Conservation (phyloP, 2,797 vertebrate species). For the Notamacropus eugenii region DNA sequence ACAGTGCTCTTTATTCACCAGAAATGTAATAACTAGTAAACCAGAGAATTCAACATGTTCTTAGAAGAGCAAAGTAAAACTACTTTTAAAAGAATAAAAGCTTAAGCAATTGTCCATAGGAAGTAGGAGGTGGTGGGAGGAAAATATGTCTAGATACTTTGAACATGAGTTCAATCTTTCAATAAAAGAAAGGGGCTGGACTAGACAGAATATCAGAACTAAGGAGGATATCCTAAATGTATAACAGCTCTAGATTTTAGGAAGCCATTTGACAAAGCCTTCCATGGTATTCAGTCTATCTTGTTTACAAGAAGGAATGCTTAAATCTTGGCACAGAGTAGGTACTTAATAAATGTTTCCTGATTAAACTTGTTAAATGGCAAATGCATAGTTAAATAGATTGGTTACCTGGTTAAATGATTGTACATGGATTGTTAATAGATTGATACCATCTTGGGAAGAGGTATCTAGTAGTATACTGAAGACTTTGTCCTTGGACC, state of each 20-base stretch:
- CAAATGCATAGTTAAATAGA: background rate
- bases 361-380: background rate
- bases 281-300: background rate
- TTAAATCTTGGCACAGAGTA: background rate
- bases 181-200: background rate
- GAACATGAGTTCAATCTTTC: constrained; percentile 8
- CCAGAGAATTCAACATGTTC: constrained; percentile 53
- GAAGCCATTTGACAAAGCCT: constrained; percentile 19
- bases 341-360: background rate
- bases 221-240: background rate
- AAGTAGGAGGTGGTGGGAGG: constrained; percentile 48
- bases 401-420: background rate
- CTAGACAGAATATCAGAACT: constrained; percentile 2
- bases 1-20: constrained; percentile 48
- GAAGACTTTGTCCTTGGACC: background rate
- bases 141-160: constrained; percentile 1
- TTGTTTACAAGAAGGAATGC: background rate
- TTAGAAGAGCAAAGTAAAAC: constrained; percentile 58
- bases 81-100: constrained; percentile 67
- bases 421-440: background rate
- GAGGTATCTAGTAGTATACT: background rate
- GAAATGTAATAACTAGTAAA: constrained; percentile 65
- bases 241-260: constrained; percentile 9
- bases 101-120: constrained; percentile 42
- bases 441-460: background rate